These are phyloP conservation scores for Machimus rusticus DNA, from an alignment of 2,888 invertebrate genomes.

Conservation along the genomic window DNA sequence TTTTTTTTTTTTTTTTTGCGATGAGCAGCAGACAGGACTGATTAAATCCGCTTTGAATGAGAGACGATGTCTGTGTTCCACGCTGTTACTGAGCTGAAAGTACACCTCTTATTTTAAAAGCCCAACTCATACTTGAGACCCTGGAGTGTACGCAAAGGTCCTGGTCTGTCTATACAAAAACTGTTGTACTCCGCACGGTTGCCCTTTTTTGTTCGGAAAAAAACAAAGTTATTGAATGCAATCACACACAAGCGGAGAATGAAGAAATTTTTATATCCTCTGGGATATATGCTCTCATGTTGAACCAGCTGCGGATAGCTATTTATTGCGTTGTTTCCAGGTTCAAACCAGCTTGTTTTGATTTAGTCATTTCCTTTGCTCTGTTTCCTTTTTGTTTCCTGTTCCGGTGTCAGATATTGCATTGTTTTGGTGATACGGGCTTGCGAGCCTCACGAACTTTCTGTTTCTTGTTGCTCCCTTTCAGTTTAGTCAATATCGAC, in stretches of 20 bases:
- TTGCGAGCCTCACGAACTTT: not conserved
- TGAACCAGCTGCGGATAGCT: not conserved
- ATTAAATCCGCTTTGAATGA: not conserved
- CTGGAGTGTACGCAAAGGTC: not conserved
- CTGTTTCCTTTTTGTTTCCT: not conserved
- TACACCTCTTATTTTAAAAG: not conserved
- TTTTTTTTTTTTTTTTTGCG: not conserved
- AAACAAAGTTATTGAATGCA: not conserved
- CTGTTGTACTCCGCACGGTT: not conserved
- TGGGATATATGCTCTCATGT: not conserved
- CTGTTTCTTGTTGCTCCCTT: not conserved
- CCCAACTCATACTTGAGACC: not conserved
- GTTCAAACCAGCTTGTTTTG: not conserved
- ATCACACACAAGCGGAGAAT: not conserved
- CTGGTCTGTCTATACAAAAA: not conserved
- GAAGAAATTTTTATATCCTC: not conserved
- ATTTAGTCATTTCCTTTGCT: not conserved
- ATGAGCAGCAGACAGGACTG: not conserved
- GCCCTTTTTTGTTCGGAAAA: not conserved
- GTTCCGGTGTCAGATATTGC: not conserved
- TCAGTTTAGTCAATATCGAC: not conserved
- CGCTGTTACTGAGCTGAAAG: not conserved
- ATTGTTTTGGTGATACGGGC: not conserved
- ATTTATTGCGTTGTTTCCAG: not conserved
- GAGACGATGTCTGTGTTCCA: not conserved